Evolutionary conservation across 2,888 invertebrate genomes (phyloP).

Genomic region (Chironomus riparius): DNA sequence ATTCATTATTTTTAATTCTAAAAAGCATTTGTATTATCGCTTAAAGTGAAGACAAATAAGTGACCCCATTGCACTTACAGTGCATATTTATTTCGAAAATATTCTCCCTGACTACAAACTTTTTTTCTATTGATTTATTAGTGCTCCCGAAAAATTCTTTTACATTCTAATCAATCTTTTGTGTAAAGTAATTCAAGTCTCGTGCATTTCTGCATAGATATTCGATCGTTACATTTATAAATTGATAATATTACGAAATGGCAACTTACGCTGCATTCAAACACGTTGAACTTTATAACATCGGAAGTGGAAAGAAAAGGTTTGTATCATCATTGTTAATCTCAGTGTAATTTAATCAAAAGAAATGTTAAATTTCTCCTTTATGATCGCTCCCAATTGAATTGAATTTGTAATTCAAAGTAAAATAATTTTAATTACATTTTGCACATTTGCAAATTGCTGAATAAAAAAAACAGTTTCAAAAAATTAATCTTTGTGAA

Average conservation of each 20-base stretch:
- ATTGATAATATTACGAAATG: slow-evolving; percentile 45
- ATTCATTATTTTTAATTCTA: not conserved
- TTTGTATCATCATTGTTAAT: slow-evolving; percentile 41
- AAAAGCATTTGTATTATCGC: not conserved
- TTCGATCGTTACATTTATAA: too few relatives aligned
- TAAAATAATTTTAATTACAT: not conserved
- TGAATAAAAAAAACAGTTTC: not conserved
- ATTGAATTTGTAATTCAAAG: too few relatives aligned
- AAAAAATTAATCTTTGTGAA: not conserved
- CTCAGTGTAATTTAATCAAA: too few relatives aligned
- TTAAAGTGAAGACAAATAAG: slow-evolving; percentile 22
- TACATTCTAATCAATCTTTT: too few relatives aligned
- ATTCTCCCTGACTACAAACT: not conserved
- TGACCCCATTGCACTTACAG: slow-evolving; percentile 11
- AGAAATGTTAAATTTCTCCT: too few relatives aligned
- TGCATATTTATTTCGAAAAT: not conserved
- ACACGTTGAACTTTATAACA: slow-evolving; percentile 88
- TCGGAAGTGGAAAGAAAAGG: slow-evolving; percentile 90
- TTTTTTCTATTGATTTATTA: not conserved
- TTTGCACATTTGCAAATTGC: not conserved
- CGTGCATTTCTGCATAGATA: not conserved
- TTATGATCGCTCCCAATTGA: too few relatives aligned
- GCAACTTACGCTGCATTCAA: slow-evolving; percentile 89
- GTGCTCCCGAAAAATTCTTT: not conserved
- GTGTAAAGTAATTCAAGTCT: not conserved